Evolutionary conservation across 2,888 invertebrate species (phyloP).

Genomic region (Limnephilus marmoratus): DNA sequence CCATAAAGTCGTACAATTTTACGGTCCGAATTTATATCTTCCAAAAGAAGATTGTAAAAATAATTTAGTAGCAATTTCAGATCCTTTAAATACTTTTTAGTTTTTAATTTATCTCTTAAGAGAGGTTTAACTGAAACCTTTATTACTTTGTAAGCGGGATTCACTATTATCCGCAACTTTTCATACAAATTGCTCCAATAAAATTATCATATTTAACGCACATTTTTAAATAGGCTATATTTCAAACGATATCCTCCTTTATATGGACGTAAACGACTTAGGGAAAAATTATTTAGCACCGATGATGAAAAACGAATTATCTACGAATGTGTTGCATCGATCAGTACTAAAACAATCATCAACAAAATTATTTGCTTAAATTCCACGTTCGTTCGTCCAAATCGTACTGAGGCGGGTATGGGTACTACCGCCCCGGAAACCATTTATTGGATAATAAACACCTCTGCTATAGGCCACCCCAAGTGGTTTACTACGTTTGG

Average conservation of each 20-base stretch:
- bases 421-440: too few species aligned
- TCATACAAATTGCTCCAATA: conserved; percentile 6
- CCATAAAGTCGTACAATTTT: not conserved
- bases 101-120: not conserved
- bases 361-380: not conserved
- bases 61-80: not conserved
- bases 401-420: too few species aligned
- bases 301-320: not conserved
- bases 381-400: not conserved
- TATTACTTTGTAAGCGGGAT: not conserved
- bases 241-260: conserved; percentile 9
- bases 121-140: not conserved
- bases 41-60: not conserved
- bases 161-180: conserved; percentile 7
- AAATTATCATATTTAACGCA: conserved; percentile 17
- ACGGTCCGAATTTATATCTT: not conserved
- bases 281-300: conserved; percentile 12
- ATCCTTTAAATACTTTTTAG: not conserved
- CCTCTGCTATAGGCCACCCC: too few species aligned
- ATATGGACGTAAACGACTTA: conserved; percentile 5
- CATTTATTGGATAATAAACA: too few species aligned
- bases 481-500: too few species aligned
- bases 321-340: not conserved
- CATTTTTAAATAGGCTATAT: conserved; percentile 21
- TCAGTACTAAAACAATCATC: not conserved